A percentile compares a stretch with the other conserved stretches of the same genome.
Evolutionary conservation across 2,113 vertebrate species (phyloP).

Genomic region (Dissostichus mawsoni): DNA sequence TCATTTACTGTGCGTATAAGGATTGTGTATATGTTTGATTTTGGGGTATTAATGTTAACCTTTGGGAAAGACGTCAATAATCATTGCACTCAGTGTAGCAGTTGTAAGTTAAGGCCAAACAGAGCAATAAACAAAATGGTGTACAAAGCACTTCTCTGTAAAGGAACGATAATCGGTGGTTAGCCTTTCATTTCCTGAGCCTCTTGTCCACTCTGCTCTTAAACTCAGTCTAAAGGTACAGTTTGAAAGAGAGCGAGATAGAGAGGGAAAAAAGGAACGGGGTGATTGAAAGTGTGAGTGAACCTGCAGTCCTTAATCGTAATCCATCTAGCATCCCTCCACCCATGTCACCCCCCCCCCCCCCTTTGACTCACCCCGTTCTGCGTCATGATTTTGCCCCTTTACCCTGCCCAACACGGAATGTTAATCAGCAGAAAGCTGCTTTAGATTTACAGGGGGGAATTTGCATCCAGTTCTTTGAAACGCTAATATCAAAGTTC

Average conservation of each 20-base stretch:
- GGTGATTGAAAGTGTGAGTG: slow-evolving; percentile 45
- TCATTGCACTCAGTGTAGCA: neutral
- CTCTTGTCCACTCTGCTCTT: slow-evolving; percentile 34
- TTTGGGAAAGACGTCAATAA: neutral
- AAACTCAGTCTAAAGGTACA: slow-evolving; percentile 36
- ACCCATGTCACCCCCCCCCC: slow-evolving; percentile 32
- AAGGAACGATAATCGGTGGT: slow-evolving; percentile 17
- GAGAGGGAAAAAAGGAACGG: neutral
- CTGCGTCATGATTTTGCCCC: slow-evolving; percentile 51
- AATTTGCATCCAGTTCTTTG: slow-evolving; percentile 63
- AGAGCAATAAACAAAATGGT: neutral
- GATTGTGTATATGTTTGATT: neutral
- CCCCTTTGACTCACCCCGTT: slow-evolving; percentile 51
- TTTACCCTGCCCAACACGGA: slow-evolving; percentile 48
- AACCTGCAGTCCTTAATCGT: slow-evolving; percentile 28
- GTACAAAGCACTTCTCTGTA: slow-evolving; percentile 23
- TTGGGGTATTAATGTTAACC: too few species aligned
- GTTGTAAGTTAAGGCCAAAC: slow-evolving; percentile 13
- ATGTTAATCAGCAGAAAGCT: slow-evolving; percentile 79
- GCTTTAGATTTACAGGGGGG: slow-evolving; percentile 76
- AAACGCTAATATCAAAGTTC: slow-evolving; percentile 58
- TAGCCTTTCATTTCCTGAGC: slow-evolving; percentile 32
- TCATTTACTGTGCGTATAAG: neutral
- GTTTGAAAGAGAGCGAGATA: slow-evolving; percentile 3
- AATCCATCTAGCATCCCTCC: slow-evolving; percentile 27